A percentile compares a stretch with the other conserved stretches of the same genome.
Evolutionary conservation across 2,113 vertebrate species (phyloP).

Genomic region (Colistium nudipinnis): DNA sequence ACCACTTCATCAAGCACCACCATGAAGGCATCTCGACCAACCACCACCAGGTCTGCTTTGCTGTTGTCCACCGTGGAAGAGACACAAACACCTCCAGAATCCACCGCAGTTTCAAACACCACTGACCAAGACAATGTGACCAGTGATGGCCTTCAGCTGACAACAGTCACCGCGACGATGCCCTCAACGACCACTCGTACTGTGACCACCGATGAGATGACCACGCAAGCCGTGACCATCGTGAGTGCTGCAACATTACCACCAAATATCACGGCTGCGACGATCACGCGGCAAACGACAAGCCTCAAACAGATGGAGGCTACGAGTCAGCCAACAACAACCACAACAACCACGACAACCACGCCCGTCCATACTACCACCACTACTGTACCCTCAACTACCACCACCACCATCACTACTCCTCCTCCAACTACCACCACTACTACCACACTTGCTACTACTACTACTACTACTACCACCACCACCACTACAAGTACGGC

Average conservation of each 20-base stretch:
- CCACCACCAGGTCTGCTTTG: conserved; percentile 29
- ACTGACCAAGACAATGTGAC: conserved; percentile 65
- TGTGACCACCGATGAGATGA: conserved; percentile 58
- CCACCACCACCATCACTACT: conserved; percentile 35
- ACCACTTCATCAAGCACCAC: conserved; percentile 16
- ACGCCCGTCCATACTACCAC: conserved; percentile 16
- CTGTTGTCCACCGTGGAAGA: conserved; percentile 3
- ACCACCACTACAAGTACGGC: conserved; percentile 79
- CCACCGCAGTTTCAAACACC: background rate
- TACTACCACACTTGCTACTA: conserved; percentile 67
- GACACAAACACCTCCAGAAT: background rate
- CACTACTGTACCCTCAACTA: conserved; percentile 18
- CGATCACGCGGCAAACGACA: conserved; percentile 25
- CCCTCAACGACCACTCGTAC: conserved; percentile 67
- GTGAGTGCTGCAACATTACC: conserved; percentile 54
- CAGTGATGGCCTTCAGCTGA: conserved; percentile 65
- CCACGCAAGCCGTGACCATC: conserved; percentile 33
- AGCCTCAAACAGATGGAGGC: conserved; percentile 32
- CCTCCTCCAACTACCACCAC: conserved; percentile 45
- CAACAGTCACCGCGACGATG: conserved; percentile 61
- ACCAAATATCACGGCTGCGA: conserved; percentile 20
- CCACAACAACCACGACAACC: conserved; percentile 58
- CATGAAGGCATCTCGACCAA: conserved; percentile 1
- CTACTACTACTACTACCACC: conserved; percentile 79
- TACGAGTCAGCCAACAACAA: conserved; percentile 43